Evolutionary conservation across 1,140 invertebrate genomes (phyloP).

Genomic region (Paracyclopina nana): DNA sequence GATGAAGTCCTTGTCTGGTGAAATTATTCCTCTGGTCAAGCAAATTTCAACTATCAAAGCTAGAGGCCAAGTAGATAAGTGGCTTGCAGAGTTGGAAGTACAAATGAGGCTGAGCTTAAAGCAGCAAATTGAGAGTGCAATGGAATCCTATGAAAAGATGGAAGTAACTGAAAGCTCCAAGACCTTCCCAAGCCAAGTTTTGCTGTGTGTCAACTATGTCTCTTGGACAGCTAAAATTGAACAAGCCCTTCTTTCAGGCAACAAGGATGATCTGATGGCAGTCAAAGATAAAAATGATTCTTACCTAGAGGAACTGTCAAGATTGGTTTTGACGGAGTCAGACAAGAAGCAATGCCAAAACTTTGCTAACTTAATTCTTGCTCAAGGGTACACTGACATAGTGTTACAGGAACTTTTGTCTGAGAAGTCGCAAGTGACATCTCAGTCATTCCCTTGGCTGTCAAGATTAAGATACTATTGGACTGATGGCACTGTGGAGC

Average conservation of each 20-base stretch:
- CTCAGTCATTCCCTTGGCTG: conserved; percentile 77
- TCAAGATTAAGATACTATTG: conserved; percentile 83
- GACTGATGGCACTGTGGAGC: conserved; percentile 50
- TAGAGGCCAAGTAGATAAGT: conserved; percentile 90
- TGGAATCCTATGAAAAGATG: conserved; percentile 10
- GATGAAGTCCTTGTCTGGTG: conserved; percentile 73
- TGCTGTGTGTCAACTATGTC: conserved; percentile 1
- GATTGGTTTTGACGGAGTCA: conserved; percentile 3
- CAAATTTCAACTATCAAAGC: conserved; percentile 66
- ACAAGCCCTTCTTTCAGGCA: neutral
- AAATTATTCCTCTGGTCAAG: conserved; percentile 52
- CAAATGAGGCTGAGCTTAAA: conserved; percentile 75
- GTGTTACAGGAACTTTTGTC: conserved; percentile 40
- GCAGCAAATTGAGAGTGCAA: conserved; percentile 26
- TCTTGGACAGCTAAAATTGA: conserved; percentile 6
- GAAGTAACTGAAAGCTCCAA: neutral
- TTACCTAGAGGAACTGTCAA: neutral
- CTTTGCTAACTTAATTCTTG: conserved; percentile 52
- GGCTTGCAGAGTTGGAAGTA: conserved; percentile 73
- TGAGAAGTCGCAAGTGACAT: conserved; percentile 26
- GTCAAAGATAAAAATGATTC: conserved; percentile 3
- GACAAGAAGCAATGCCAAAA: neutral
- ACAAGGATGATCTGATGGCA: conserved; percentile 19
- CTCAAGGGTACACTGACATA: conserved; percentile 66
- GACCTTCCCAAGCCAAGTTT: conserved; percentile 3